Percentiles rank a stretch among this genome's conserved stretches.
Conservation (phyloP, 2,888 invertebrate species). For the Drosophila demipolita region DNA sequence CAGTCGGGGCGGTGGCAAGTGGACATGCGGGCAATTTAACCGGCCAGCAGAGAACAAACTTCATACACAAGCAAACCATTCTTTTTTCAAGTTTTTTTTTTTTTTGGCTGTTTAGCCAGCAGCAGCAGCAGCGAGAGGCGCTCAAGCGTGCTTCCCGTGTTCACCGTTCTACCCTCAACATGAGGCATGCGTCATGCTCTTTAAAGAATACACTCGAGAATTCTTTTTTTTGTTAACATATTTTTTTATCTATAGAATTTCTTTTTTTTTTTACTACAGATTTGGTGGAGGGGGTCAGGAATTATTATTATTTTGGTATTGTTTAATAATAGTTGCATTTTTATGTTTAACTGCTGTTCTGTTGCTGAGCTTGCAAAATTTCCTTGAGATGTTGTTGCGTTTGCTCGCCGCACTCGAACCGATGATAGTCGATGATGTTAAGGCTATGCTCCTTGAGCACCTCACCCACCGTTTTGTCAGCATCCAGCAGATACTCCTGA, state of each 20-base stretch:
- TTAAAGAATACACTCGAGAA: slow-evolving; percentile 25
- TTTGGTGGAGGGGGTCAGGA: slow-evolving; percentile 25
- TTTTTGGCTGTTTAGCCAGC: slow-evolving; percentile 21
- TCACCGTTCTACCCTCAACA: slow-evolving; percentile 45
- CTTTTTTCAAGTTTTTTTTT: slow-evolving; percentile 22
- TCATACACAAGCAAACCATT: slow-evolving; percentile 42
- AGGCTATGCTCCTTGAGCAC: slow-evolving; percentile 88
- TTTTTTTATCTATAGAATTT: slow-evolving; percentile 19
- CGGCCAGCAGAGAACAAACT: slow-evolving; percentile 46
- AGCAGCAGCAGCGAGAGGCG: slow-evolving; percentile 40
- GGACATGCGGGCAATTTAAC: slow-evolving; percentile 69
- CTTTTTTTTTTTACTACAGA: slow-evolving; percentile 44
- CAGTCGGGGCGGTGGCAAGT: slow-evolving; percentile 9
- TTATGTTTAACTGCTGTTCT: slow-evolving; percentile 58
- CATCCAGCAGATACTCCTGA: slow-evolving; percentile 95
- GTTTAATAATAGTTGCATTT: not conserved
- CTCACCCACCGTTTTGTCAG: slow-evolving; percentile 90
- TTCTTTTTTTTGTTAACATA: slow-evolving; percentile 32
- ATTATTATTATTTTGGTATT: not conserved
- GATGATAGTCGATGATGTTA: slow-evolving; percentile 91
- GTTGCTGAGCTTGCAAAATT: slow-evolving; percentile 72
- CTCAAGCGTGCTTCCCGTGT: slow-evolving; percentile 75
- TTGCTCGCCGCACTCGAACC: slow-evolving; percentile 94
- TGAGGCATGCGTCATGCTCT: slow-evolving; percentile 64
- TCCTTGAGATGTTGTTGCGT: slow-evolving; percentile 64